These are phyloP conservation scores for Patiria miniata DNA, from an alignment of 35 echinoderm and acorn worm genomes.

Conservation along the genomic window DNA sequence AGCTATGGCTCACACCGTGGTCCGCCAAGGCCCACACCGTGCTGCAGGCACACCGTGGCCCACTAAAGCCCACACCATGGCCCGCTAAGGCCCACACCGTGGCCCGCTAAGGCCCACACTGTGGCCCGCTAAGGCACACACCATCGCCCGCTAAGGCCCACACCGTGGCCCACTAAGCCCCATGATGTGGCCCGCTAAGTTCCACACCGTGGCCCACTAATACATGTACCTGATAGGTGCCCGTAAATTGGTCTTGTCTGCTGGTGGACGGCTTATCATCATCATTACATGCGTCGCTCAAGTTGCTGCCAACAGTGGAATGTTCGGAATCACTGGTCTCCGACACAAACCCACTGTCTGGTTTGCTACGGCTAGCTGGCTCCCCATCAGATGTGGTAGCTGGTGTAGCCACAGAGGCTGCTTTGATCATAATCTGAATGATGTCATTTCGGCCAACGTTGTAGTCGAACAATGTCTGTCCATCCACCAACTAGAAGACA, in stretches of 20 bases:
- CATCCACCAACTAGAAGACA: conserved; percentile 73
- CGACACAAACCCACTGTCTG: conserved; percentile 86
- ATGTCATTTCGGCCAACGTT: conserved; percentile 86
- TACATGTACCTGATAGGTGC: background rate
- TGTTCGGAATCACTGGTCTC: conserved; percentile 83
- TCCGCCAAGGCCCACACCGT: too few relatives aligned
- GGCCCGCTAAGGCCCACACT: too few relatives aligned
- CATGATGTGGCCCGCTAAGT: too few relatives aligned
- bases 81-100: too few relatives aligned
- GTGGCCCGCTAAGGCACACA: too few relatives aligned
- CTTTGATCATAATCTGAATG: conserved; percentile 84
- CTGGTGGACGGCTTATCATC: conserved; percentile 58
- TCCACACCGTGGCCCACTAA: too few relatives aligned
- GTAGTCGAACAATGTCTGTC: conserved; percentile 90
- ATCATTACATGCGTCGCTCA: background rate
- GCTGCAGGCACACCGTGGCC: too few relatives aligned
- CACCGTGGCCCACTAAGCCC: too few relatives aligned
- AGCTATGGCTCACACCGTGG: too few relatives aligned
- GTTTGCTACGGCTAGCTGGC: conserved; percentile 42
- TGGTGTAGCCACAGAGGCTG: background rate
- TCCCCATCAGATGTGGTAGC: background rate
- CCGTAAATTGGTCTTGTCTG: background rate
- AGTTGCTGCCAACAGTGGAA: background rate
- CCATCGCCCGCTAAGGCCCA: too few relatives aligned
- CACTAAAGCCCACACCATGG: too few relatives aligned